These are phyloP conservation scores for Eremobia ochroleuca DNA, from an alignment of 2,888 invertebrate species.

Conservation along the genomic window DNA sequence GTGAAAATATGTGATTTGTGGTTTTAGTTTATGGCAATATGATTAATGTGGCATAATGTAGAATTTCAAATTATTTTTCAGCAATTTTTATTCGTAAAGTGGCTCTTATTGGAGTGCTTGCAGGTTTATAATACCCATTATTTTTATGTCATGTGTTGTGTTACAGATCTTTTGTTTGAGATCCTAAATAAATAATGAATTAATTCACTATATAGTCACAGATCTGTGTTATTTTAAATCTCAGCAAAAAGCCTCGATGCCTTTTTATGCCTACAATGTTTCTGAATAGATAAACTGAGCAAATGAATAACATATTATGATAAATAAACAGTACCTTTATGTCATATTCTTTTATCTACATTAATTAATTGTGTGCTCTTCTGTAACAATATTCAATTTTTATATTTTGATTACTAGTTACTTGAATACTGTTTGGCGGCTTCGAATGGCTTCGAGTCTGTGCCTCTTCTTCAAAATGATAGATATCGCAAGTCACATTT, in stretches of 20 bases:
- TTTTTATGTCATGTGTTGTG: background rate
- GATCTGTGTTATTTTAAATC: background rate
- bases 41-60: constrained; percentile 24
- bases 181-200: background rate
- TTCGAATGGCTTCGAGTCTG: background rate
- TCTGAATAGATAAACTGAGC: background rate
- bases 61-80: background rate
- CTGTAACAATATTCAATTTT: background rate
- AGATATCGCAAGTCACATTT: background rate
- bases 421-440: background rate
- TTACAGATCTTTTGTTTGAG: background rate
- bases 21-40: constrained; percentile 19
- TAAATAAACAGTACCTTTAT: background rate
- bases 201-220: background rate
- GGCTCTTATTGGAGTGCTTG: background rate
- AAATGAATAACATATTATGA: background rate
- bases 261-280: background rate
- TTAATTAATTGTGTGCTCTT: background rate
- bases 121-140: background rate
- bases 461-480: background rate
- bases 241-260: too few species aligned
- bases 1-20: constrained; percentile 39
- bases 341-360: background rate
- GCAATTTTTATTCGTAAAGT: background rate
- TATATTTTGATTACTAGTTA: background rate